Conservation (phyloP, 2,113 vertebrate genomes). For the Geococcyx californianus region DNA sequence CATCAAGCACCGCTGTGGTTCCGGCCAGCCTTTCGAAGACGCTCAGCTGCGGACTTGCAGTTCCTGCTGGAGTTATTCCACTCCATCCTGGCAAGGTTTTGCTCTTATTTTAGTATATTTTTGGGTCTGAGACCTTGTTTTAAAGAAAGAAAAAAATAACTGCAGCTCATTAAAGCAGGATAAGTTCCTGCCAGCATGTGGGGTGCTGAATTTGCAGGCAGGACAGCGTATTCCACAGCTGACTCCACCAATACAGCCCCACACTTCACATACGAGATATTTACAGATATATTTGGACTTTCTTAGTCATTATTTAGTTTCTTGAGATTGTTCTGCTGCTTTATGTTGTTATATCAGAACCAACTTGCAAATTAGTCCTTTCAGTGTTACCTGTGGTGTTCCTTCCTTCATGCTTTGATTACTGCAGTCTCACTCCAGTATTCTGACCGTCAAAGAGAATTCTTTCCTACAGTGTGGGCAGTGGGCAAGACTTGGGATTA, state of each 20-base stretch:
- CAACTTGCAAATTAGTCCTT: not conserved
- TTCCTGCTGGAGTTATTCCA: not conserved
- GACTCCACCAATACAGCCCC: not conserved
- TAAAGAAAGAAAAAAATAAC: not conserved
- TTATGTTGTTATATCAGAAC: not conserved
- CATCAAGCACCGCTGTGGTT: rapidly evolving
- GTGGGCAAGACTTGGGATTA: not conserved
- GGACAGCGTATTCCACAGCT: not conserved
- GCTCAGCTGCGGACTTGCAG: not conserved
- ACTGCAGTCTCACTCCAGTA: not conserved
- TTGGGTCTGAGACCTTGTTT: not conserved
- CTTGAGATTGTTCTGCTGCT: not conserved
- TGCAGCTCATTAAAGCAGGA: not conserved
- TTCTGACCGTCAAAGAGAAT: not conserved
- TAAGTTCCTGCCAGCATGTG: not conserved
- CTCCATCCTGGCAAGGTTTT: not conserved
- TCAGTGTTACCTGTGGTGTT: not conserved
- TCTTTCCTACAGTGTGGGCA: not conserved
- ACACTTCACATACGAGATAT: rapidly evolving
- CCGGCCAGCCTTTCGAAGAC: not conserved
- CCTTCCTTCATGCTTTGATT: not conserved
- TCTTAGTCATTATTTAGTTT: not conserved
- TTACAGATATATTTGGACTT: not conserved
- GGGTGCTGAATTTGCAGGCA: too few relatives aligned
- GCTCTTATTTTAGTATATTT: not conserved